A percentile compares a stretch with the other conserved stretches of the same genome.
Evolutionary conservation across 2,888 invertebrate genomes (phyloP).

Genomic region (Alloplasta piceator): DNA sequence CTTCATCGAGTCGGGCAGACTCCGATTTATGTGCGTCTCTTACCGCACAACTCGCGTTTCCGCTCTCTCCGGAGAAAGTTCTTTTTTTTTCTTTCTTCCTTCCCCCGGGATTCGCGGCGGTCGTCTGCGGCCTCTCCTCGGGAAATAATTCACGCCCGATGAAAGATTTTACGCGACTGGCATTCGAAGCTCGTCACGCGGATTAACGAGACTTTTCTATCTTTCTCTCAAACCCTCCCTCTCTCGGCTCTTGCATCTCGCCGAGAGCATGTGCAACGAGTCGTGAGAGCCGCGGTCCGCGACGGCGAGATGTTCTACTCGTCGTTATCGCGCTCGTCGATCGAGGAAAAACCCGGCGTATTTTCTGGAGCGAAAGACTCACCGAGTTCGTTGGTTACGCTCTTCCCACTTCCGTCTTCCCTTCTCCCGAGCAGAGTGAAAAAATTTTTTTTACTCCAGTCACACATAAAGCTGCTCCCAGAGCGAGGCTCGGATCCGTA

Average conservation of each 20-base stretch:
- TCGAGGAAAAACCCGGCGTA: slow-evolving; percentile 36
- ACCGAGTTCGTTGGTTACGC: slow-evolving; percentile 6
- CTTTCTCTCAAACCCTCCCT: not conserved
- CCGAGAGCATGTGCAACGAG: slow-evolving; percentile 39
- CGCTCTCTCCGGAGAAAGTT: slow-evolving; percentile 6
- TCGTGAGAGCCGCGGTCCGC: slow-evolving; percentile 20
- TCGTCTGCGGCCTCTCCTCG: slow-evolving; percentile 27
- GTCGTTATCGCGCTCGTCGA: slow-evolving; percentile 19
- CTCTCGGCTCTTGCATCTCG: slow-evolving; percentile 50
- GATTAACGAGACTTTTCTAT: slow-evolving; percentile 62
- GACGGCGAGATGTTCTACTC: slow-evolving; percentile 18
- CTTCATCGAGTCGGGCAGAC: slow-evolving; percentile 55
- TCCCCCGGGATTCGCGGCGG: slow-evolving; percentile 2
- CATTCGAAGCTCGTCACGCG: slow-evolving; percentile 69
- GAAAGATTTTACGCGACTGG: slow-evolving; percentile 70
- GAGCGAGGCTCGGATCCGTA: too few relatives aligned
- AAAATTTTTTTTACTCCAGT: too few relatives aligned
- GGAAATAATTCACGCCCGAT: slow-evolving; percentile 73
- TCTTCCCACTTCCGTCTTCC: not conserved
- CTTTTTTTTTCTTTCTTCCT: slow-evolving; percentile 20
- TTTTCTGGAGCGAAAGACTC: slow-evolving; percentile 25
- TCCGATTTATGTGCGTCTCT: slow-evolving; percentile 70
- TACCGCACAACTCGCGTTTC: slow-evolving; percentile 42
- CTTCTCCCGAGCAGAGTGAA: too few relatives aligned
- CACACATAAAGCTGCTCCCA: too few relatives aligned